These are phyloP conservation scores for Sebastes reedi DNA, from an alignment of 2,797 vertebrate species.

Conservation along the genomic window DNA sequence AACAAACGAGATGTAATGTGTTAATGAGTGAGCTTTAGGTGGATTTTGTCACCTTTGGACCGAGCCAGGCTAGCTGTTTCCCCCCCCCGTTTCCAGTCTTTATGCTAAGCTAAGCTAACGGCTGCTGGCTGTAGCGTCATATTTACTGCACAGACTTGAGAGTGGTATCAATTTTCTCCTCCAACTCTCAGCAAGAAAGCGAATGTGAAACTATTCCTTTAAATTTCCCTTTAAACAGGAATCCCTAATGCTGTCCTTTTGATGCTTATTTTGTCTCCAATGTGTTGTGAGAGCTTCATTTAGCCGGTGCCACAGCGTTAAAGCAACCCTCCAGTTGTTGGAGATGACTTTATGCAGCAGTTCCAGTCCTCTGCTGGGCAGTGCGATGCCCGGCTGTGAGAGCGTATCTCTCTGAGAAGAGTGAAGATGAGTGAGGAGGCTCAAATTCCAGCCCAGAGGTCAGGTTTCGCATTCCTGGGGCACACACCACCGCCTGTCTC, in stretches of 20 bases:
- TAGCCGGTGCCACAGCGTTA: conserved; percentile 23
- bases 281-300: conserved; percentile 43
- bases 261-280: background rate
- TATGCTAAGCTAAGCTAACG: background rate
- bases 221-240: background rate
- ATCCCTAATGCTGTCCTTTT: background rate
- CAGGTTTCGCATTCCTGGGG: conserved; percentile 85
- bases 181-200: background rate
- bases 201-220: background rate
- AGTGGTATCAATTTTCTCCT: background rate
- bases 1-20: background rate
- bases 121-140: background rate
- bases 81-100: background rate
- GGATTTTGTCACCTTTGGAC: background rate
- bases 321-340: conserved; percentile 32
- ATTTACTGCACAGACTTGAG: background rate
- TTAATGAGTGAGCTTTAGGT: background rate
- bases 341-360: conserved; percentile 55
- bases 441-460: conserved; percentile 79
- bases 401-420: conserved; percentile 68
- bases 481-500: conserved; percentile 78
- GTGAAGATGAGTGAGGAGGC: conserved; percentile 79
- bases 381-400: conserved; percentile 37
- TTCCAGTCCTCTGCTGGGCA: conserved; percentile 43
- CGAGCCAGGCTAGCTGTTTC: background rate